phyloP scores from a whole-genome alignment of 2,797 vertebrate species.

The Bradypus variegatus region DNA sequence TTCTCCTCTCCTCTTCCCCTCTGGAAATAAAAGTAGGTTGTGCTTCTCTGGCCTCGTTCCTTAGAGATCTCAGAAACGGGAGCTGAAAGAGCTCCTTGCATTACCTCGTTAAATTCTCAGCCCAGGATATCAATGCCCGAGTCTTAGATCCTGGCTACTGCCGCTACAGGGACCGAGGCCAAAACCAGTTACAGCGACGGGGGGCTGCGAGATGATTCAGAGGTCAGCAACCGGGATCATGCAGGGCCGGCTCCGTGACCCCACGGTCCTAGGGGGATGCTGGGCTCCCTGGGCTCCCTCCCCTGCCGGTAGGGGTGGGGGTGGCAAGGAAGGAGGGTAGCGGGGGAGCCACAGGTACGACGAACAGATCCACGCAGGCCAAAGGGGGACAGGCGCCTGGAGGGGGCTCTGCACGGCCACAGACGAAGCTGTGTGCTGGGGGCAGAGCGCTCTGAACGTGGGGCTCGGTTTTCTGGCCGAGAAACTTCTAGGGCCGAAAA shows the following conservation, averaged over 20 bases:
- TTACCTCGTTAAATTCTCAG: neutral
- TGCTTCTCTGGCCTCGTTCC: neutral
- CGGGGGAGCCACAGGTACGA: neutral
- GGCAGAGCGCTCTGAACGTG: neutral
- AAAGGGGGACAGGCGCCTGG: too few species aligned
- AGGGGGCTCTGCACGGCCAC: neutral
- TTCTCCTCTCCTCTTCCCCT: neutral
- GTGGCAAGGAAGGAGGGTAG: neutral
- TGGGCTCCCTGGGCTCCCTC: too few species aligned
- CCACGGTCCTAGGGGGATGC: accelerated
- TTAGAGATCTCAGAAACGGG: neutral
- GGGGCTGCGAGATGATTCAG: neutral
- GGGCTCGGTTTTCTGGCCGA: neutral
- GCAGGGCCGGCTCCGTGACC: neutral
- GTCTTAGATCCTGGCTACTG: neutral
- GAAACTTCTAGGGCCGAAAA: neutral
- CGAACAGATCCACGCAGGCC: neutral
- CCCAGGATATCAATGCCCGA: neutral
- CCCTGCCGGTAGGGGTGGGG: too few species aligned
- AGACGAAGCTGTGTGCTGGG: neutral
- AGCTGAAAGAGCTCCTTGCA: neutral
- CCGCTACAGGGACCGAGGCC: neutral
- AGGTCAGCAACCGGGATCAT: neutral
- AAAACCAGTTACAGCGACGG: neutral
- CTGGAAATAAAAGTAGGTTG: conserved; percentile 33